Conservation (phyloP, 2,888 invertebrate species). For the Mongoloraphidia duomilia region DNA sequence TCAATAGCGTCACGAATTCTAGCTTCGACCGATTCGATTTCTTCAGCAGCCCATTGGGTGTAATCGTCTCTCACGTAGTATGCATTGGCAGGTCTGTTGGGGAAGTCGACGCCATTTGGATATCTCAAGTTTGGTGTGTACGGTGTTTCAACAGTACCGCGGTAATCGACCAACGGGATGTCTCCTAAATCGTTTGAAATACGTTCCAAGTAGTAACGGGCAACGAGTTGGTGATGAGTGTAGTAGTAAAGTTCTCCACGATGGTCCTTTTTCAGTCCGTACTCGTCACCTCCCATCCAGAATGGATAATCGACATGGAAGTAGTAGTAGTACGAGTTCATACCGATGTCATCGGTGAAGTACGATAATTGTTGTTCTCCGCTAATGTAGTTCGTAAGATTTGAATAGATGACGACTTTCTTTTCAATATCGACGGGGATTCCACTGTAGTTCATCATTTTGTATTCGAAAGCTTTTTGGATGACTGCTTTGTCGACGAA, state of each 20-base stretch:
- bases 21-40: slow-evolving; percentile 32
- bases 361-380: slow-evolving; percentile 46
- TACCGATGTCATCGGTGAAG: slow-evolving; percentile 56
- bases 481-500: slow-evolving; percentile 56
- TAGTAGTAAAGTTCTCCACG: slow-evolving; percentile 52
- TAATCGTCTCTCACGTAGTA: slow-evolving; percentile 31
- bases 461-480: slow-evolving; percentile 46
- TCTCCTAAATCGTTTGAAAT: slow-evolving; percentile 54
- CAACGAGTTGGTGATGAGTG: slow-evolving; percentile 49
- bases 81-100: slow-evolving; percentile 42
- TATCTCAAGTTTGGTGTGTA: slow-evolving; percentile 47
- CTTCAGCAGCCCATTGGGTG: slow-evolving; percentile 20
- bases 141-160: slow-evolving; percentile 33
- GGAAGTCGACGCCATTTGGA: slow-evolving; percentile 50
- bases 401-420: slow-evolving; percentile 35
- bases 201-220: slow-evolving; percentile 63
- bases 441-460: slow-evolving; percentile 34
- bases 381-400: slow-evolving; percentile 42
- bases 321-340: slow-evolving; percentile 51
- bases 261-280: slow-evolving; percentile 36
- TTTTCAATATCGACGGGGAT: slow-evolving; percentile 14
- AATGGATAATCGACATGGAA: slow-evolving; percentile 44
- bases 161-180: slow-evolving; percentile 39
- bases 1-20: slow-evolving; percentile 43
- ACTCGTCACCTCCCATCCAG: slow-evolving; percentile 45